Evolutionary conservation across 2,888 invertebrate species (phyloP).

Genomic region (Lutraria lutraria): DNA sequence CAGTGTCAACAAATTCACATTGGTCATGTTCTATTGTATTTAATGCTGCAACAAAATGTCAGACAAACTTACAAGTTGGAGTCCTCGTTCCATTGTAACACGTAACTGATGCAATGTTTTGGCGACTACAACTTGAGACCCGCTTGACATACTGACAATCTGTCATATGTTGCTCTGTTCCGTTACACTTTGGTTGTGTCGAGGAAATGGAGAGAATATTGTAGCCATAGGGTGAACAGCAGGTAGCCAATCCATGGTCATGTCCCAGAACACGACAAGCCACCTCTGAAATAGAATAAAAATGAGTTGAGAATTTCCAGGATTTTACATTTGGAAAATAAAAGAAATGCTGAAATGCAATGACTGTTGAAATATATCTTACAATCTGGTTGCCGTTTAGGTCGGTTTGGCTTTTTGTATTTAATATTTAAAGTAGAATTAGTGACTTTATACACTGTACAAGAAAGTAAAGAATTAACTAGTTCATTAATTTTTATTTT

Average conservation of each 20-base stretch:
- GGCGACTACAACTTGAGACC: constrained; percentile 61
- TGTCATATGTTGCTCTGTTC: constrained; percentile 74
- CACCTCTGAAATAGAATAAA: constrained; percentile 70
- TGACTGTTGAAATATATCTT: too few relatives aligned
- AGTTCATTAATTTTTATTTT: too few relatives aligned
- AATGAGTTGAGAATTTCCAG: too few relatives aligned
- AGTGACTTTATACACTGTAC: too few relatives aligned
- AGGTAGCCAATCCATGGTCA: constrained; percentile 75
- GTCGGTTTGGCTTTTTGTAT: too few relatives aligned
- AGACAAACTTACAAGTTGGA: constrained; percentile 52
- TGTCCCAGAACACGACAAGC: constrained; percentile 78
- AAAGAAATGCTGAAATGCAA: too few relatives aligned
- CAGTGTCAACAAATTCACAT: too few relatives aligned
- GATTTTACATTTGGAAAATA: too few relatives aligned
- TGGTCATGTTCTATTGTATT: too few relatives aligned
- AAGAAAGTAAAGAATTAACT: too few relatives aligned
- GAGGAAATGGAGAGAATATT: constrained; percentile 61
- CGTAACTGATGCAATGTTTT: constrained; percentile 78
- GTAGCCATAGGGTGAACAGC: constrained; percentile 80
- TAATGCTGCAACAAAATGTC: background rate
- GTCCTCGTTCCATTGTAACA: constrained; percentile 79
- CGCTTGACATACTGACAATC: constrained; percentile 70
- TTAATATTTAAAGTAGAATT: too few relatives aligned
- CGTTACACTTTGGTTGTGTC: constrained; percentile 70
- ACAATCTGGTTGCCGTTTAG: too few relatives aligned